Evolutionary conservation across 2,113 vertebrate genomes (phyloP), one percentile per base, ranked within the genome.

Genomic region (Ammospiza nelsoni): DNA sequence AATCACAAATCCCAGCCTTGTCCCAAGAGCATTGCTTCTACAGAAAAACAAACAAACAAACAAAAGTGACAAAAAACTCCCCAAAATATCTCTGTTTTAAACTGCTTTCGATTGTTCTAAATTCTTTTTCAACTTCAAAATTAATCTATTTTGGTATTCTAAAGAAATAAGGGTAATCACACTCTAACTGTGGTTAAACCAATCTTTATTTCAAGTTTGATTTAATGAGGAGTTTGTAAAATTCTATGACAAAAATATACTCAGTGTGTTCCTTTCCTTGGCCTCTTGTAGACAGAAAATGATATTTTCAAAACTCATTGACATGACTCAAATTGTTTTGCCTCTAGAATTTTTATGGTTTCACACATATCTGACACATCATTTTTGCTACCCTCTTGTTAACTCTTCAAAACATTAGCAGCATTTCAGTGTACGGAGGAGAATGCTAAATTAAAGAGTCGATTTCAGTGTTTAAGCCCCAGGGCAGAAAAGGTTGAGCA

Each of bases 371-470:
- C 87, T 91, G 72, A 95, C 73, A 66, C 81, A 94, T 12, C 49
- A 82, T 83, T 95, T 91, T 69, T 54, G 55, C 77, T 95, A 90
- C 87, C 69, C 86, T 81, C 87, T 86, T 93, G 76, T 95, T 95
- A 95, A 95, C 88, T 94, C 95, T 88, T 75, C 23, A 9, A 95
- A 89, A 72, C 76, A 97, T 95, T 96, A 95, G 90, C 21, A 1
- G 73, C 67, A 57, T 95, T 95, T 90, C 81, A 68, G 92, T 51
- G 91, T 82, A 93, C 58, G 62, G 89, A 49, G 27, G 85, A 74
- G 87, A 93, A 93, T 49, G 9, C 85, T 89, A 95, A 97, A 97
- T 97, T 96, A 96, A 97, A 97, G 92, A 90, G 87, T 94, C 31
- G 29, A 68, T 89, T 81, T 96, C 76, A 39, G 90, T 75, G 96